Base-by-base conservation (phyloP, 1,140 invertebrate genomes). In the Brachionus calyciflorus region DNA sequence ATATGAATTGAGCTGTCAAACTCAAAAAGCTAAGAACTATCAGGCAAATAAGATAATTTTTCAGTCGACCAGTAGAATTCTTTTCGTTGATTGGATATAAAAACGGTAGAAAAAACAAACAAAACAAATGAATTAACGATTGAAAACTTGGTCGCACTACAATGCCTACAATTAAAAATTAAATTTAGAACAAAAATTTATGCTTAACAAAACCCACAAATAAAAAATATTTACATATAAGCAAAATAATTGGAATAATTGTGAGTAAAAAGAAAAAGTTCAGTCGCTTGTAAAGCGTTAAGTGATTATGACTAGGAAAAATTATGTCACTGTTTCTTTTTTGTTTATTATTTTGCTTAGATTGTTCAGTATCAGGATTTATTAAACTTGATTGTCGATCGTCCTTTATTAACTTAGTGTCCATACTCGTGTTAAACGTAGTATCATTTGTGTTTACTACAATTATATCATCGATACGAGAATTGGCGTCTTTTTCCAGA, bases 101-200 rank as follows among this genome's bases (percentile, higher is more conserved):
- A 73, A 51, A 73, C 24, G 69, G 69, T 21, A 73, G 46, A 9
- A 51, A 73, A 48, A 73, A 73, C n/a, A 73, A 33, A 30, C 49
- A 55, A 51, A 73, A 37, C n/a, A 73, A 12, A 26, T 73, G 17
- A 21, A 73, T 49, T 21, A 73, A 14, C 4, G 69, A 73, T 24
- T 40, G 44, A 51, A 73, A 55, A 51, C 40, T 73, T n/a, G 51
- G 69, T 41, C 51, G 37, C 5, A 73, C 19, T 6, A 12, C 12
- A 33, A 55, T 33, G 46, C 69, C 69, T 73, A 26, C 19, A 51
- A 51, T 33, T 17, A 9, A 40, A 14, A 49, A 26, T 26, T 7
- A 73, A 40, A n/a, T n/a, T n/a, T n/a, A n/a, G n/a, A n/a, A n/a
- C n/a, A n/a, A n/a, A n/a, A n/a, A n/a, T n/a, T n/a, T n/a, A n/a